Percentiles rank a stretch among this genome's conserved stretches.
phyloP scores from a whole-genome alignment of 1,140 invertebrate species.

The Diabrotica virgifera region DNA sequence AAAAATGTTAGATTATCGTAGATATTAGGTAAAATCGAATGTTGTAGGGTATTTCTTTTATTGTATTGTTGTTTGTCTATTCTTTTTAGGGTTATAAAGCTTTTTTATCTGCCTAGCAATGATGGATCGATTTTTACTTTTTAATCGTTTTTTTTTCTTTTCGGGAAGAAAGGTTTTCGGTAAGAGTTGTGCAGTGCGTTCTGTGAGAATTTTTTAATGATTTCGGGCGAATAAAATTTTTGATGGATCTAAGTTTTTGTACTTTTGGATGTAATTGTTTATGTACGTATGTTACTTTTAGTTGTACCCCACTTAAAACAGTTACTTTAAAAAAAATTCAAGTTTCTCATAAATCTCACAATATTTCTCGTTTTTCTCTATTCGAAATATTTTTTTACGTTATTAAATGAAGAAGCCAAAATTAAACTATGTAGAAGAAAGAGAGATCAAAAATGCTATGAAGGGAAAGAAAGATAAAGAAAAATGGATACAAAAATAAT shows the following conservation, averaged over 20 bases:
- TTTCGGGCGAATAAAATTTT: conserved; percentile 13
- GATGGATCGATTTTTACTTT: conserved; percentile 19
- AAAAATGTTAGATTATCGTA: background rate
- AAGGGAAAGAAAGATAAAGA: no score
- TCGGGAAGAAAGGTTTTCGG: conserved; percentile 1
- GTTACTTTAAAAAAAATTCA: no score
- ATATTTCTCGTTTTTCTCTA: no score
- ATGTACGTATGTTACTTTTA: no score
- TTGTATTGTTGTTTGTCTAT: conserved; percentile 13
- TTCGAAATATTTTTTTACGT: no score
- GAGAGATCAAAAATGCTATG: no score
- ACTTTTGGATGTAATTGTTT: no score
- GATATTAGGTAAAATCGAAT: conserved; percentile 6
- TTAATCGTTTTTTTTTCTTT: conserved; percentile 17
- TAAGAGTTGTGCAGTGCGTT: conserved; percentile 5
- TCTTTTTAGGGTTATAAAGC: conserved; percentile 19
- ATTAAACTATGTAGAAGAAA: no score
- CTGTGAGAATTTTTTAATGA: conserved; percentile 19
- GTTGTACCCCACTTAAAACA: no score
- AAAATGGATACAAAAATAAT: no score
- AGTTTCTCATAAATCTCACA: no score
- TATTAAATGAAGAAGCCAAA: no score
- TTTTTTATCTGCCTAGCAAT: conserved; percentile 4
- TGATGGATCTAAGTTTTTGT: background rate
- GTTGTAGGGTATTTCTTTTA: conserved; percentile 11